phyloP scores from a whole-genome alignment of 2,113 vertebrate genomes.

The Aphyosemion australe region DNA sequence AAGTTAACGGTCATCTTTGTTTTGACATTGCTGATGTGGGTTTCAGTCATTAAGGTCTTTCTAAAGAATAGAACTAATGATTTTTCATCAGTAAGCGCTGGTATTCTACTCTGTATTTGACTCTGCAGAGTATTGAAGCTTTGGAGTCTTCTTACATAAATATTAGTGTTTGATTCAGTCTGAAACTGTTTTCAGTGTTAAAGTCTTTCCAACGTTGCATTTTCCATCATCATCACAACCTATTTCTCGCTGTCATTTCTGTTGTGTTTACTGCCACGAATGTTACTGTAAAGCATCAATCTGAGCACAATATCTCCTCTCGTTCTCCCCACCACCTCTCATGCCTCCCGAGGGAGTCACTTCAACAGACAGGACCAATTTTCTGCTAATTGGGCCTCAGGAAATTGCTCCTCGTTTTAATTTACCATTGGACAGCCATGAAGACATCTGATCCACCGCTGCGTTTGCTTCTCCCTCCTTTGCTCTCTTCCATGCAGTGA shows the following conservation, averaged over 20 bases:
- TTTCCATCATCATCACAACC: not conserved
- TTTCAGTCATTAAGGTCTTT: no score
- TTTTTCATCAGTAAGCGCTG: not conserved
- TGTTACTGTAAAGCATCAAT: conserved; percentile 24
- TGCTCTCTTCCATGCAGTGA: conserved; percentile 6
- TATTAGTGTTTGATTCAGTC: not conserved
- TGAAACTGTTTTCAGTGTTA: not conserved
- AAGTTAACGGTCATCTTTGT: no score
- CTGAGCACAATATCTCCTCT: conserved; percentile 27
- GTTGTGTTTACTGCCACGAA: not conserved
- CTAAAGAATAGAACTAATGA: not conserved
- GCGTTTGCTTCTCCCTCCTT: conserved; percentile 25
- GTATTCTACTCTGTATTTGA: not conserved
- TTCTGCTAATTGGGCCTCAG: conserved; percentile 82
- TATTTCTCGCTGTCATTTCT: conserved; percentile 8
- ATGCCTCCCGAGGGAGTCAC: conserved; percentile 56
- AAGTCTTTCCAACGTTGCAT: not conserved
- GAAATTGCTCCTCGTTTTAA: conserved; percentile 82
- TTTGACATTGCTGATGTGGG: no score
- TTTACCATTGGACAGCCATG: conserved; percentile 78
- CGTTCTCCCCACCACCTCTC: conserved; percentile 12
- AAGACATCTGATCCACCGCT: conserved; percentile 71
- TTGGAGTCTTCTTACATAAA: not conserved
- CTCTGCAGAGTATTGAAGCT: not conserved
- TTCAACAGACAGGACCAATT: conserved; percentile 81